Evolutionary conservation across 2,113 vertebrate genomes (phyloP), one percentile per base, ranked within the genome.

Genomic region (Fulmarus glacialis): DNA sequence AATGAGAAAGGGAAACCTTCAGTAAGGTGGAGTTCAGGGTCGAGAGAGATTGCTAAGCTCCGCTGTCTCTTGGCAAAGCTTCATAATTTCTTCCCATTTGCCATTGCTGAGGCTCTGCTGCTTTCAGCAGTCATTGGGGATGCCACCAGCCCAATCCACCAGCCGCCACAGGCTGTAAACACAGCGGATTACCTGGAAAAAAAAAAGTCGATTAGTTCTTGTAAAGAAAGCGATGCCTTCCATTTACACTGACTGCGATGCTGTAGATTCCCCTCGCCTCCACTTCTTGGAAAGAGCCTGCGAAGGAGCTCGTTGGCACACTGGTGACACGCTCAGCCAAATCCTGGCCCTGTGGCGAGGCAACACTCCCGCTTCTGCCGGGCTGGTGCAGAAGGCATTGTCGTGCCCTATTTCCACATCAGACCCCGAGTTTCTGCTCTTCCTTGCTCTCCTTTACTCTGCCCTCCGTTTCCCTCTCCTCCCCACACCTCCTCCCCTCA

Each of bases 351-450:
- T 24, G 30, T 6, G 48, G 26, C 5, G 2, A 23, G 62, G 38
- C 42, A 15, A 8, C 55, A 52, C 34, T 48, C 42, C 32, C 9
- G 3, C 36, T 53, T 32, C 60, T 34, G 53, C 34, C 21, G 9
- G 27, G 60, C 58, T 26, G 56, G 30, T 13, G 73, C 68, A 8
- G 24, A 10, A 15, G 48, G 53, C 2, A 2, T 11, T 8, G 6
- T 9, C 8, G 40, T 30, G 19, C 47, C n/a, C 29, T 26, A 4
- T 5, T 43, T 29, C 64, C 70, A 0, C 1, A 9, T 4, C 38
- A 32, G 12, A 64, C 10, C 34, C 45, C 4, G 11, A 52, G 24
- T 32, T 42, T 22, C 55, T 3, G 4, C 45, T 45, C 14, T 59
- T 38, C 30, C 70, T 43, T 9, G 21, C 4, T 29, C 21, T 66